Percentiles rank a stretch among this genome's conserved stretches.
phyloP scores from a whole-genome alignment of 1,140 invertebrate species.

The Drosophila malerkotliana region DNA sequence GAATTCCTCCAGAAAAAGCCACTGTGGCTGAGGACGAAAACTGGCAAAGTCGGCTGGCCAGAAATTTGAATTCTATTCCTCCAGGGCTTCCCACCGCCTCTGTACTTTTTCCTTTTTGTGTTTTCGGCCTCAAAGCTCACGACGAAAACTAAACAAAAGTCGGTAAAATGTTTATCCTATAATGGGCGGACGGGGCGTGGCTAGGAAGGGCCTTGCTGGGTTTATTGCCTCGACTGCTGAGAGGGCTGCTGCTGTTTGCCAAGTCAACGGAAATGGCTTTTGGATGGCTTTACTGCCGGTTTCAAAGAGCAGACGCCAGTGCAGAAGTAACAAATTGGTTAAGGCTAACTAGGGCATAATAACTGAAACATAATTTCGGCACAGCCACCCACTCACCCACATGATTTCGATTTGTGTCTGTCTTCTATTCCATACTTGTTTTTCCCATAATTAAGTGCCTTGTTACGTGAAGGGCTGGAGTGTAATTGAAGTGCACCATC shows the following conservation, averaged over 20 bases:
- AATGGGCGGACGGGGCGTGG: conserved; percentile 11
- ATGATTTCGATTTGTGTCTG: conserved; percentile 1
- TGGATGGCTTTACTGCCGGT: conserved; percentile 40
- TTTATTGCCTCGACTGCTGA: conserved; percentile 34
- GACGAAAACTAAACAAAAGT: conserved; percentile 43
- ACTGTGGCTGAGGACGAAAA: conserved; percentile 2
- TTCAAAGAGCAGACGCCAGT: not conserved
- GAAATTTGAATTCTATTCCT: conserved; percentile 19
- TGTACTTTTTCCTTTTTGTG: not conserved
- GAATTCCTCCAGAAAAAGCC: conserved; percentile 3
- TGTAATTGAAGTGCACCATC: not conserved
- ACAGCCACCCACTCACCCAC: not conserved
- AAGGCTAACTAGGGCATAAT: conserved; percentile 44
- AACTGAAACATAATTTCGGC: conserved; percentile 35
- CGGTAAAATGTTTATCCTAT: conserved; percentile 42
- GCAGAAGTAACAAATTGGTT: conserved; percentile 35
- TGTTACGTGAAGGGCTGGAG: not conserved
- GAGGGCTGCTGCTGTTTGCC: conserved; percentile 13
- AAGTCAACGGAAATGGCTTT: conserved; percentile 43
- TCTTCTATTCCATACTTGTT: not conserved
- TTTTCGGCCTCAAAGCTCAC: conserved; percentile 11
- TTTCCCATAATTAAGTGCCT: not conserved
- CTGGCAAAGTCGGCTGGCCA: conserved; percentile 6
- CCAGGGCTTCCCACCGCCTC: not conserved
- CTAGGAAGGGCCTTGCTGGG: conserved; percentile 11